Percentiles rank a stretch among this genome's conserved stretches.
phyloP scores from a whole-genome alignment of 2,797 vertebrate species.

The Geotria australis region DNA sequence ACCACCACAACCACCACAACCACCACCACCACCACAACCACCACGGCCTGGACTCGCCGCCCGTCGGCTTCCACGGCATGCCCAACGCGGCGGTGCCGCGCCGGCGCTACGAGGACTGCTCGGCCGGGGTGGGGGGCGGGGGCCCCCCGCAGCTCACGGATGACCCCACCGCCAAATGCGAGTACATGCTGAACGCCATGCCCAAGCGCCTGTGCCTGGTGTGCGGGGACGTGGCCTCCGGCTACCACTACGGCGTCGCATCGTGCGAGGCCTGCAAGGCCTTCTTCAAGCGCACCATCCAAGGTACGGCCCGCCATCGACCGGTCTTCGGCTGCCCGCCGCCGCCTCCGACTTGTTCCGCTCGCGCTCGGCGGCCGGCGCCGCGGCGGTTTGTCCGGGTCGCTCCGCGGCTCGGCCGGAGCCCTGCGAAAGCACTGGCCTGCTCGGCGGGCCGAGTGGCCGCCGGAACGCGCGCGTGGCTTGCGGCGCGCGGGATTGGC shows the following conservation, averaged over 20 bases:
- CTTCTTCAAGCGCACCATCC: constrained; percentile 98
- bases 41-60: constrained; percentile 91
- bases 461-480: no score
- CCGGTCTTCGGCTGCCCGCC: no score
- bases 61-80: constrained; percentile 62
- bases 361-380: no score
- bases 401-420: no score
- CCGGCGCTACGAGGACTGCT: constrained; percentile 94
- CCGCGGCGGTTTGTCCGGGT: no score
- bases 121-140: constrained; percentile 33
- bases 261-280: constrained; percentile 98
- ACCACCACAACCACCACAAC: neutral
- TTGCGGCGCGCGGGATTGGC: no score
- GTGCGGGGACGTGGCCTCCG: constrained; percentile 88
- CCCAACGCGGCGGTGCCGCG: constrained; percentile 51
- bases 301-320: constrained; percentile 35
- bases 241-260: constrained; percentile 93
- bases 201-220: constrained; percentile 97
- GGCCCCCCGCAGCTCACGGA: constrained; percentile 19
- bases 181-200: constrained; percentile 99
- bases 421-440: no score
- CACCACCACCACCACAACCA: constrained; percentile 9
- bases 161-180: constrained; percentile 97
- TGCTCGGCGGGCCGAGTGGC: no score
- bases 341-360: no score